These are phyloP conservation scores for Steatocranus sp. DNA, from an alignment of 2,797 vertebrate genomes.

Conservation along the genomic window DNA sequence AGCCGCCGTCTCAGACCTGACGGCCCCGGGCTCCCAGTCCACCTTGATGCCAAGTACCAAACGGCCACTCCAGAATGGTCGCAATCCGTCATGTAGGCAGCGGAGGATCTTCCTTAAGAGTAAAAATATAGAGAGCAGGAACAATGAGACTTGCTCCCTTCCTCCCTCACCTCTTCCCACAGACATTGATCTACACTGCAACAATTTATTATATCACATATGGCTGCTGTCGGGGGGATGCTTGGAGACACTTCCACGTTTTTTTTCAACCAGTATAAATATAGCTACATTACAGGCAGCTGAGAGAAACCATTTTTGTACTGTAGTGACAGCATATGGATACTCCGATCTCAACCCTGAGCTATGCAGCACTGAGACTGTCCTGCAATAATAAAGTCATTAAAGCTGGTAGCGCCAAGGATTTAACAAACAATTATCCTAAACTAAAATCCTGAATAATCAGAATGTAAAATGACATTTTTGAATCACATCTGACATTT, in stretches of 20 bases:
- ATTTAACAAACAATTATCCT: not conserved
- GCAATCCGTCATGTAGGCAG: conserved; percentile 86
- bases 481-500: not conserved
- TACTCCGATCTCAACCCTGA: not conserved
- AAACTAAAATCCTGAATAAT: not conserved
- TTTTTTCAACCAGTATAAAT: conserved; percentile 44
- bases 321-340: conserved; percentile 1
- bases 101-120: conserved; percentile 79
- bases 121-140: conserved; percentile 61
- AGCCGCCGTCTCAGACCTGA: conserved; percentile 76
- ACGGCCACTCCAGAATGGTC: conserved; percentile 79
- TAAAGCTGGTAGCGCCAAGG: not conserved
- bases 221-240: conserved; percentile 41
- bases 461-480: accelerated
- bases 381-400: not conserved
- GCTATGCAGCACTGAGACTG: not conserved
- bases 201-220: conserved; percentile 69
- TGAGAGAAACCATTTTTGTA: not conserved
- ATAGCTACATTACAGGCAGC: conserved; percentile 16
- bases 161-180: conserved; percentile 48
- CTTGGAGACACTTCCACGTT: conserved; percentile 26
- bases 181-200: conserved; percentile 70
- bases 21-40: conserved; percentile 77
- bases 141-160: conserved; percentile 61
- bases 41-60: conserved; percentile 84